Percentiles rank a stretch among this genome's conserved stretches.
phyloP scores from a whole-genome alignment of 1,140 invertebrate genomes.

The Lanistes nyassanus region DNA sequence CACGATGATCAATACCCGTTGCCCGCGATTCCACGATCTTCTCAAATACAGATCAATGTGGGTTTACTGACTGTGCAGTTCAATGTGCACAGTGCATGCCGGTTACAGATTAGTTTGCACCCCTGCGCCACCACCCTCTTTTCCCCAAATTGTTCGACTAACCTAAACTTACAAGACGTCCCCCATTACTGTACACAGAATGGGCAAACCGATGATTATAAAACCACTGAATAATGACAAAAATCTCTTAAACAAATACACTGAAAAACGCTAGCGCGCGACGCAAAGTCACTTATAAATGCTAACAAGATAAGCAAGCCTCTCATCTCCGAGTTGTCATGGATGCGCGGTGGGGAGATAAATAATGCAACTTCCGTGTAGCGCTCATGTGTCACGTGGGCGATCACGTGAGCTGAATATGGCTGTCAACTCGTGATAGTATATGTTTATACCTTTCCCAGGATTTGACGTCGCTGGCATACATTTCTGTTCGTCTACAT shows the following conservation, averaged over 20 bases:
- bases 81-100: no score
- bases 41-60: no score
- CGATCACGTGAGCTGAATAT: slow-evolving; percentile 25
- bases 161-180: background rate
- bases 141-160: no score
- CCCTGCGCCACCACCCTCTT: no score
- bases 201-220: background rate
- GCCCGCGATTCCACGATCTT: no score
- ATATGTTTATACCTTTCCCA: background rate
- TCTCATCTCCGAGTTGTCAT: background rate
- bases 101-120: no score
- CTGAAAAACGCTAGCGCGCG: background rate
- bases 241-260: background rate
- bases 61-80: no score
- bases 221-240: background rate
- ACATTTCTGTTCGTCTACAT: no score
- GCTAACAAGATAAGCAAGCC: background rate
- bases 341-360: slow-evolving; percentile 3
- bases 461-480: no score
- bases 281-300: background rate
- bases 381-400: slow-evolving; percentile 11
- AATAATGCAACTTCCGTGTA: background rate
- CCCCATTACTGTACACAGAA: background rate
- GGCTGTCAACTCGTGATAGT: slow-evolving; percentile 15
- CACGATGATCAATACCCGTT: no score